A percentile compares a stretch with the other conserved stretches of the same genome.
Evolutionary conservation across 2,113 vertebrate species (phyloP).

Genomic region (Hepsetus odoe): DNA sequence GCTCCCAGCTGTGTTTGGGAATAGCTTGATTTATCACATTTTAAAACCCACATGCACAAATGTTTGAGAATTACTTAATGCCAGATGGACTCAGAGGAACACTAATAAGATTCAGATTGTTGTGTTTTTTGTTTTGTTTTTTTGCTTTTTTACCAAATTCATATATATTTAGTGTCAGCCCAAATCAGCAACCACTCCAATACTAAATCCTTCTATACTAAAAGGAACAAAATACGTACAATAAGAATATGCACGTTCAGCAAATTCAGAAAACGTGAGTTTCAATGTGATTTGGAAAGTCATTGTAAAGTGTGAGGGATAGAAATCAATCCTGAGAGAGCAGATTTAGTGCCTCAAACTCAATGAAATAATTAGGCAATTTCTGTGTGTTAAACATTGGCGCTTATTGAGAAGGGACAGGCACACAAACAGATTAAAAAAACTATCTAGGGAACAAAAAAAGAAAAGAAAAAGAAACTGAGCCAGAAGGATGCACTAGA

Average conservation of each 20-base stretch:
- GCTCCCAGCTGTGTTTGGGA: background rate
- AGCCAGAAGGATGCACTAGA: background rate
- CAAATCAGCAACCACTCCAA: background rate
- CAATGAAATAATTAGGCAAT: slow-evolving; percentile 37
- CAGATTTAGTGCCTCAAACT: background rate
- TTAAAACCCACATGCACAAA: background rate
- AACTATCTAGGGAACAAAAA: background rate
- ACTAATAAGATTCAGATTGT: too few relatives aligned
- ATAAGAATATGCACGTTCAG: background rate
- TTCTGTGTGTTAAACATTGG: slow-evolving; percentile 20
- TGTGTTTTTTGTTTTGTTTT: too few relatives aligned
- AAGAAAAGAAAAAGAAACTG: background rate
- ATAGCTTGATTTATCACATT: background rate
- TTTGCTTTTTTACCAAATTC: background rate
- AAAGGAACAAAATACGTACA: too few relatives aligned
- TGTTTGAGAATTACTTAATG: background rate
- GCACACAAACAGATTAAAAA: background rate
- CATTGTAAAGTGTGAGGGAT: too few relatives aligned
- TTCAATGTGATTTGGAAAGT: background rate
- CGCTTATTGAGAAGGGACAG: background rate
- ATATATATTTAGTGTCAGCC: background rate
- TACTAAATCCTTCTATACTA: too few relatives aligned
- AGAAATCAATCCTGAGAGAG: background rate
- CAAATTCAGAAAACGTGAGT: background rate
- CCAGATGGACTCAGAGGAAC: background rate